Percentiles rank a stretch among this genome's conserved stretches.
phyloP scores from a whole-genome alignment of 1,140 invertebrate species.

The Drosophila repleta region DNA sequence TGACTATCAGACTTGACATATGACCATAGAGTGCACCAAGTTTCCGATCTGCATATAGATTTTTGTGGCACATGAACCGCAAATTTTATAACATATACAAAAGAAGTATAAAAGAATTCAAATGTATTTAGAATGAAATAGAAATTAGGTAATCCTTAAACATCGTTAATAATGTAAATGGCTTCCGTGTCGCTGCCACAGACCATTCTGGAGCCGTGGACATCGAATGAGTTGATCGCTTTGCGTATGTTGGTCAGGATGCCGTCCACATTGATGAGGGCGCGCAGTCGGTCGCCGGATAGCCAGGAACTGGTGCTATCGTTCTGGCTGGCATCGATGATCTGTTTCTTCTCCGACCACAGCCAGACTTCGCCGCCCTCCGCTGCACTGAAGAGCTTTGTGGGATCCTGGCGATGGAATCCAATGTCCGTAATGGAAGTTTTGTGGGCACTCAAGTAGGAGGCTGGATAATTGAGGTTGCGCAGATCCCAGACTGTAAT shows the following conservation, averaged over 20 bases:
- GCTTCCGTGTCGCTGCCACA: slow-evolving; percentile 94
- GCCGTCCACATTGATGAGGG: slow-evolving; percentile 89
- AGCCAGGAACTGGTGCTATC: slow-evolving; percentile 86
- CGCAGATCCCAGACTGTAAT: slow-evolving; percentile 95
- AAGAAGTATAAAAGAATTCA: not conserved
- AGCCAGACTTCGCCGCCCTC: slow-evolving; percentile 93
- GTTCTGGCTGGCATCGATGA: slow-evolving; percentile 45
- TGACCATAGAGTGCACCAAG: no score
- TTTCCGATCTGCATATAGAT: no score
- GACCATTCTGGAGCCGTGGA: slow-evolving; percentile 88
- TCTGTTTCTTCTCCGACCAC: slow-evolving; percentile 88
- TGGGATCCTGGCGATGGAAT: slow-evolving; percentile 92
- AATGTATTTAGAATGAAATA: slow-evolving; percentile 12
- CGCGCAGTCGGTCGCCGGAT: slow-evolving; percentile 87
- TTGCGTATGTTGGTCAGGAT: slow-evolving; percentile 89
- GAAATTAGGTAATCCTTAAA: slow-evolving; percentile 17
- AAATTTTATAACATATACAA: no score
- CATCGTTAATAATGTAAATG: slow-evolving; percentile 89
- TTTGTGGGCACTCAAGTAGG: slow-evolving; percentile 90
- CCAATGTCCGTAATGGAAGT: slow-evolving; percentile 91
- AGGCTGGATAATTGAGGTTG: slow-evolving; percentile 91
- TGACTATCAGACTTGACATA: no score
- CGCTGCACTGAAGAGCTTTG: slow-evolving; percentile 92
- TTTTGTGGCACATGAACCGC: no score
- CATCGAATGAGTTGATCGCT: slow-evolving; percentile 91